phyloP scores from a whole-genome alignment of 2,113 vertebrate genomes.

The Paralichthys olivaceus region DNA sequence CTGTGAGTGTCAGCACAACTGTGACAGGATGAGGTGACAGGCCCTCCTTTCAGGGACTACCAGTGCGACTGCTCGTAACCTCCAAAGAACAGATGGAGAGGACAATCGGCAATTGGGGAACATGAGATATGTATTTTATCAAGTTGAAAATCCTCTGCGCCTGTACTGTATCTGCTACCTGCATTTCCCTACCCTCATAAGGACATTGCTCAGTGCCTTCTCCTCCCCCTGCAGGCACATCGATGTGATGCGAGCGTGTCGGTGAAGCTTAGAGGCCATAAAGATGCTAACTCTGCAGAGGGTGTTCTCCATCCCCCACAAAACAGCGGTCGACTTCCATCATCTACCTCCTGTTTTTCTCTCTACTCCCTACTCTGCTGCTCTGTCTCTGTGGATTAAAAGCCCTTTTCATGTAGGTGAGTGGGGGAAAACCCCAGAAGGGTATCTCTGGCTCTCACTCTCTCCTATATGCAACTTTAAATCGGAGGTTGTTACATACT shows the following conservation, averaged over 20 bases:
- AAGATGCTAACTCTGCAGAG: slow-evolving; percentile 49
- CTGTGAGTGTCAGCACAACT: neutral
- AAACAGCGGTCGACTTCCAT: slow-evolving; percentile 38
- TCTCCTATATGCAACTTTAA: slow-evolving; percentile 28
- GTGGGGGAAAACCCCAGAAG: slow-evolving; percentile 44
- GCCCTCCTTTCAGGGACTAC: slow-evolving; percentile 11
- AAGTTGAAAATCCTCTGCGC: slow-evolving; percentile 24
- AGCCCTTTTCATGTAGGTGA: slow-evolving; percentile 54
- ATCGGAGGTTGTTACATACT: slow-evolving; percentile 35
- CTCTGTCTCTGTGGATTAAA: slow-evolving; percentile 56
- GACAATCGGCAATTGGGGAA: neutral
- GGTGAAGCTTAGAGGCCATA: slow-evolving; percentile 35
- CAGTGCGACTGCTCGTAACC: neutral
- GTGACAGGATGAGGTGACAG: slow-evolving; percentile 20
- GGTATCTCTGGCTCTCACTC: neutral
- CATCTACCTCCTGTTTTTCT: slow-evolving; percentile 1
- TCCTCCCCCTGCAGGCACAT: slow-evolving; percentile 20
- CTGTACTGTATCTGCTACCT: slow-evolving; percentile 3
- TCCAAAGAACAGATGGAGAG: slow-evolving; percentile 20
- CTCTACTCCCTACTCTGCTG: slow-evolving; percentile 3
- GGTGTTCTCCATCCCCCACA: slow-evolving; percentile 30
- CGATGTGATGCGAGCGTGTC: slow-evolving; percentile 11
- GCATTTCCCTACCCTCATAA: neutral
- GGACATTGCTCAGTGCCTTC: slow-evolving; percentile 18
- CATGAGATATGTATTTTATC: slow-evolving; percentile 12